Evolutionary conservation across 2,888 invertebrate genomes (phyloP).

Genomic region (Brachylomia viminalis): DNA sequence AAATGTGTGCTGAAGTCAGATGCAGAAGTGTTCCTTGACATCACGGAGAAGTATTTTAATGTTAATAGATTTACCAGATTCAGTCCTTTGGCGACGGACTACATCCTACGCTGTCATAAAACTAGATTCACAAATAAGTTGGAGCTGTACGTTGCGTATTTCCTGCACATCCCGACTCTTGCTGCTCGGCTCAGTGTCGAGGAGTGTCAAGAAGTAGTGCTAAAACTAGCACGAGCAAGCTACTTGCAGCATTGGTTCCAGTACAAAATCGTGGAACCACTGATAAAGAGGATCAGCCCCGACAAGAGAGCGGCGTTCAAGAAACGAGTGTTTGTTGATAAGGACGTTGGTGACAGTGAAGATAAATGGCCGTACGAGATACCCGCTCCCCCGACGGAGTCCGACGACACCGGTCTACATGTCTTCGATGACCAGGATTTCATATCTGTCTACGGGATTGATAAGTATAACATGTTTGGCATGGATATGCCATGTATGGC

Average conservation of each 20-base stretch:
- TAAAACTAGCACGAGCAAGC: slow-evolving; percentile 74
- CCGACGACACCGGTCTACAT: slow-evolving; percentile 19
- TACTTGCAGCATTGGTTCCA: slow-evolving; percentile 74
- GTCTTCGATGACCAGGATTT: slow-evolving; percentile 63
- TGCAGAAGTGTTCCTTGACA: slow-evolving; percentile 73
- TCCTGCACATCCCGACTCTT: slow-evolving; percentile 74
- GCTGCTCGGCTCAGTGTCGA: slow-evolving; percentile 71
- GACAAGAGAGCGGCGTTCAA: slow-evolving; percentile 72
- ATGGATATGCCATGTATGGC: neutral
- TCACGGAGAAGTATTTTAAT: slow-evolving; percentile 76
- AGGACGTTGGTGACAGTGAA: slow-evolving; percentile 69
- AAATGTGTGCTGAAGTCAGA: slow-evolving; percentile 75
- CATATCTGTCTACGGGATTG: neutral
- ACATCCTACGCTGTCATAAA: slow-evolving; percentile 75
- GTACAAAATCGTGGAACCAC: slow-evolving; percentile 76
- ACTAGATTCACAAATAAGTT: slow-evolving; percentile 72
- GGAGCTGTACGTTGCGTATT: slow-evolving; percentile 74
- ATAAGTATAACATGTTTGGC: neutral
- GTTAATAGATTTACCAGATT: slow-evolving; percentile 53
- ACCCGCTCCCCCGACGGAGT: slow-evolving; percentile 49
- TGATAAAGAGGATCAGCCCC: slow-evolving; percentile 72
- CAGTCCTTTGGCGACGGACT: slow-evolving; percentile 70
- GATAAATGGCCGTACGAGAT: slow-evolving; percentile 73
- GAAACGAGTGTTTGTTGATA: slow-evolving; percentile 76
- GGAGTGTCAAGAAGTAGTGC: slow-evolving; percentile 75